Conservation (phyloP, 2,113 vertebrate species). For the Pardalotus punctatus region DNA sequence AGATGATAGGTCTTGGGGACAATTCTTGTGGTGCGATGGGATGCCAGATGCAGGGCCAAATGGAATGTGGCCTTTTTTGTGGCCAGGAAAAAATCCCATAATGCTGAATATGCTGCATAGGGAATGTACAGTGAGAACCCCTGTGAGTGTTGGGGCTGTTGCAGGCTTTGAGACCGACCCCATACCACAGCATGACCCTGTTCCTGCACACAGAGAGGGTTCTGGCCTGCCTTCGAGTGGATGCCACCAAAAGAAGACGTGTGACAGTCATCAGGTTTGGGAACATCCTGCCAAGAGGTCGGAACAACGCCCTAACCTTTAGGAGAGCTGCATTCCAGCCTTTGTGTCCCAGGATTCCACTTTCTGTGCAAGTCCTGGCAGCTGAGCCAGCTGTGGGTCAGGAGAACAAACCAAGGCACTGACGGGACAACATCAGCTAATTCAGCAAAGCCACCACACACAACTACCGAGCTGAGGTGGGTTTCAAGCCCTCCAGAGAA, state of each 20-base stretch:
- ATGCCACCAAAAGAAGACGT: neutral
- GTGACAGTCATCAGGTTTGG: neutral
- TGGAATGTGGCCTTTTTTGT: neutral
- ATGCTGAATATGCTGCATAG: neutral
- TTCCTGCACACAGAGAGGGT: neutral
- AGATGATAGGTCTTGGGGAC: neutral
- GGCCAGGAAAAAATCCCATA: neutral
- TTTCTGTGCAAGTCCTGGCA: neutral
- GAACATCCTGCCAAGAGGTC: neutral
- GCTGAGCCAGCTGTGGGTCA: neutral
- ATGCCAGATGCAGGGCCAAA: neutral
- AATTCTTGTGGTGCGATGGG: neutral
- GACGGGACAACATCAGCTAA: neutral
- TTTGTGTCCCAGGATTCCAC: neutral
- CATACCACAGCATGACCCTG: neutral
- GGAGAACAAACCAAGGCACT: neutral
- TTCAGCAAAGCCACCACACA: neutral
- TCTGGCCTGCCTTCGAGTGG: neutral
- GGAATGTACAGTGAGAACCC: neutral
- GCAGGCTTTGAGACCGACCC: neutral
- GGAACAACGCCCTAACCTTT: neutral
- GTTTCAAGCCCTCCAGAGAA: neutral
- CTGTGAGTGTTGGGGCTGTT: neutral
- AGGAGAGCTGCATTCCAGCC: neutral
- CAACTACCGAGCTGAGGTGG: neutral